Percentiles rank a stretch among this genome's conserved stretches.
phyloP scores from a whole-genome alignment of 1,140 invertebrate genomes.

The Lordiphosa mommai region DNA sequence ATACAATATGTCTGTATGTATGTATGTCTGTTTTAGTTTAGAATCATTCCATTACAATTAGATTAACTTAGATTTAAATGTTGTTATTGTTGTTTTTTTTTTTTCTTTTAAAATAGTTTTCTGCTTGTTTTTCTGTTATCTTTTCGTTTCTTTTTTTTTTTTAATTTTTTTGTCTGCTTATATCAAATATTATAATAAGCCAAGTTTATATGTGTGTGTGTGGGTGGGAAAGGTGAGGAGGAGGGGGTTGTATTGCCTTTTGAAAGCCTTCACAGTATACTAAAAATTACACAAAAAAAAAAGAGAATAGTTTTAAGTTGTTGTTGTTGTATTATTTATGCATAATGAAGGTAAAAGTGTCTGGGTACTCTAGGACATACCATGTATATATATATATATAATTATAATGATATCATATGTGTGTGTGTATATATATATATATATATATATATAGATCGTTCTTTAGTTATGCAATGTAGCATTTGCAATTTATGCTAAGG shows the following conservation, averaged over 20 bases:
- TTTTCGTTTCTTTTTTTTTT: slow-evolving; percentile 19
- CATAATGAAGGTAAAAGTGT: slow-evolving; percentile 1
- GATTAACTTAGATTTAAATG: slow-evolving; percentile 51
- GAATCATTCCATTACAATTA: slow-evolving; percentile 74
- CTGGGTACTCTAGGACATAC: neutral
- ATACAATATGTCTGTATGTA: slow-evolving; percentile 23
- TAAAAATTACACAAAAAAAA: neutral
- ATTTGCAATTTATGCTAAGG: slow-evolving; percentile 37
- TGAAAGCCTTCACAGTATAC: slow-evolving; percentile 31
- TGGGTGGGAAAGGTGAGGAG: neutral
- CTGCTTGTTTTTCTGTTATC: slow-evolving; percentile 26
- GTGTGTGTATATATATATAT: slow-evolving; percentile 10
- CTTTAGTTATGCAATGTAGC: slow-evolving; percentile 16
- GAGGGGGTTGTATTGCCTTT: slow-evolving; percentile 29
- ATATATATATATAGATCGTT: slow-evolving; percentile 34
- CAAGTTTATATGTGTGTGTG: slow-evolving; percentile 51
- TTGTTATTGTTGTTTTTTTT: slow-evolving; percentile 25
- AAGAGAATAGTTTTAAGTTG: no score
- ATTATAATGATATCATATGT: slow-evolving; percentile 53
- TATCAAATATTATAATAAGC: slow-evolving; percentile 66
- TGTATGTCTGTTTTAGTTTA: slow-evolving; percentile 62
- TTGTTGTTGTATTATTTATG: no score
- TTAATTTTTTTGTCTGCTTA: slow-evolving; percentile 36
- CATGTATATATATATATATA: slow-evolving; percentile 18
- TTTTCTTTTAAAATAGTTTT: slow-evolving; percentile 23